Conservation (phyloP, 2,797 vertebrate species). For the Harpagifer antarcticus region DNA sequence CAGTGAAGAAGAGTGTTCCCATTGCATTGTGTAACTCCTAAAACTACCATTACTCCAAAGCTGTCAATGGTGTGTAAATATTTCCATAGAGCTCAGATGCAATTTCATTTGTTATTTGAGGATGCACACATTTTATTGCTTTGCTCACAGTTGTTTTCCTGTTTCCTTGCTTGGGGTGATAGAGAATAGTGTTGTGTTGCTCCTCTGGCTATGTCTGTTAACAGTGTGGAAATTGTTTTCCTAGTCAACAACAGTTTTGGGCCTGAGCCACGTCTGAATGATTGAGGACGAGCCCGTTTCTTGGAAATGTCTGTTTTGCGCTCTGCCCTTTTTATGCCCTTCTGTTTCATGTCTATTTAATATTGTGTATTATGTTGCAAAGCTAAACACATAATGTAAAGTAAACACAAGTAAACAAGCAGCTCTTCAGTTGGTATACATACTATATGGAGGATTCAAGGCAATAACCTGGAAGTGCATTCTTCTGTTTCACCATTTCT, state of each 20-base stretch:
- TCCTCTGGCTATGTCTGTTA: constrained; percentile 42
- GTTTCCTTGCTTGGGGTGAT: constrained; percentile 33
- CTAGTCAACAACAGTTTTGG: constrained; percentile 41
- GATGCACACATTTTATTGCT: constrained; percentile 14
- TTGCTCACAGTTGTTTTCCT: constrained; percentile 18
- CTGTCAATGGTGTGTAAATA: constrained; percentile 5
- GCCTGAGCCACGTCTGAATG: constrained; percentile 21
- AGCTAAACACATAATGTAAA: not conserved
- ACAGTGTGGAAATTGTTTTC: constrained; percentile 53
- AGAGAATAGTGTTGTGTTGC: constrained; percentile 17
- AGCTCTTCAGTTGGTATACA: constrained; percentile 17
- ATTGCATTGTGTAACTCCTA: not conserved
- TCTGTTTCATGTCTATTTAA: not conserved
- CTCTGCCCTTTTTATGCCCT: constrained; percentile 23
- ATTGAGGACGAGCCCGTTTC: constrained; percentile 22
- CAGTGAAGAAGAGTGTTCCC: not conserved
- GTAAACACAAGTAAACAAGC: not conserved
- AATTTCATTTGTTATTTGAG: constrained; percentile 16
- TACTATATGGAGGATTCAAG: constrained; percentile 20
- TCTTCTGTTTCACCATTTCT: not conserved
- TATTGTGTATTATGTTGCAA: not conserved
- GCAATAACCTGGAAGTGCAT: no score
- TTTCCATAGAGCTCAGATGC: not conserved
- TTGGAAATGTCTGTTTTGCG: constrained; percentile 18
- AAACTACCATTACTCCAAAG: not conserved